Percentiles rank a stretch among this genome's conserved stretches.
Conservation (phyloP, 2,888 invertebrate genomes). For the Pristionchus arcanus region DNA sequence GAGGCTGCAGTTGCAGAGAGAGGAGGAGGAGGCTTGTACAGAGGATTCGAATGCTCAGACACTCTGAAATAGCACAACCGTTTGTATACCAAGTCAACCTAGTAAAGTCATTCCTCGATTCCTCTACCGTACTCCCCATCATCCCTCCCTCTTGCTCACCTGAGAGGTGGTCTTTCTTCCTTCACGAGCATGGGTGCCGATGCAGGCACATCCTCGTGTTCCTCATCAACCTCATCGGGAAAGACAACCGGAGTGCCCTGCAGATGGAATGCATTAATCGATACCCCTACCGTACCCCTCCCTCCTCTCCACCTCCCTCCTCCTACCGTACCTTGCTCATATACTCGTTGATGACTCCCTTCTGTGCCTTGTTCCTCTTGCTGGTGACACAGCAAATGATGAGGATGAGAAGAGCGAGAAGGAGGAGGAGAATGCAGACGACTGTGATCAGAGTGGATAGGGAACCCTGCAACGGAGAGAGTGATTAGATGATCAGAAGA, state of each 20-base stretch:
- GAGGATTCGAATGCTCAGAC: conserved; percentile 83
- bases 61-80: conserved; percentile 61
- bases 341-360: conserved; percentile 86
- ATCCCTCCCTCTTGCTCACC: conserved; percentile 81
- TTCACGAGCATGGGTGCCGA: conserved; percentile 94
- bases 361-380: conserved; percentile 85
- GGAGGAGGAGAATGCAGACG: conserved; percentile 91
- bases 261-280: conserved; percentile 35
- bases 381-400: conserved; percentile 59
- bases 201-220: conserved; percentile 82
- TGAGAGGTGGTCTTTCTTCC: conserved; percentile 93
- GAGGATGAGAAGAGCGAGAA: conserved; percentile 85
- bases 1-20: conserved; percentile 81
- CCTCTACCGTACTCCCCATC: neutral
- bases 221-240: conserved; percentile 90
- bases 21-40: conserved; percentile 93
- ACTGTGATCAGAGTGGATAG: conserved; percentile 84
- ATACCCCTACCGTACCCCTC: neutral
- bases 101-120: neutral
- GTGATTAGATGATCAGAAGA: neutral
- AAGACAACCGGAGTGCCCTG: conserved; percentile 92
- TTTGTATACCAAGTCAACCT: neutral
- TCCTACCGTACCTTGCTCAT: conserved; percentile 78
- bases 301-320: neutral
- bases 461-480: conserved; percentile 57